phyloP scores from a whole-genome alignment of 2,113 vertebrate genomes.

The Campylorhamphus procurvoides region DNA sequence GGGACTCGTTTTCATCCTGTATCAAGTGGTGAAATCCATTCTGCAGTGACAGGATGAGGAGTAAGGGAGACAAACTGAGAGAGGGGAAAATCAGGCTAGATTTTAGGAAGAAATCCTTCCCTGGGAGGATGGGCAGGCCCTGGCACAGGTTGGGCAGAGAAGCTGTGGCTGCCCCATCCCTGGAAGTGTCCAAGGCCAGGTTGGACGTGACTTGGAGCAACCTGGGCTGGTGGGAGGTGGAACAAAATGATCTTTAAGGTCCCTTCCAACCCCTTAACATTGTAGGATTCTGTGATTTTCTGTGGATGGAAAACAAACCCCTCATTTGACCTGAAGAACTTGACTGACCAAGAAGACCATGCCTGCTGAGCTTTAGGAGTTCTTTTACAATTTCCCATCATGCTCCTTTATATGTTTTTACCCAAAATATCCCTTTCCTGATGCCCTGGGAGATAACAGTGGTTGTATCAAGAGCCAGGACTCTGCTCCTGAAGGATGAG shows the following conservation, averaged over 20 bases:
- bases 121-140: accelerated
- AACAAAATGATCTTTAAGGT: background rate
- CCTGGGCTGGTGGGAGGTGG: background rate
- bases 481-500: background rate
- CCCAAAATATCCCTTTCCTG: background rate
- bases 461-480: background rate
- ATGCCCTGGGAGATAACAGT: background rate
- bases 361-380: background rate
- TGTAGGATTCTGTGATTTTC: background rate
- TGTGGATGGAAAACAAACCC: background rate
- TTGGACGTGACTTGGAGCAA: accelerated
- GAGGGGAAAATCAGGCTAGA: background rate
- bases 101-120: background rate
- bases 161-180: background rate
- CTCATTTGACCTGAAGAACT: background rate
- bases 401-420: background rate
- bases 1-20: background rate
- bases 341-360: background rate
- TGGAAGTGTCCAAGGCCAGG: background rate
- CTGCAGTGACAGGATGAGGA: background rate
- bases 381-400: background rate
- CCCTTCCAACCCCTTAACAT: background rate
- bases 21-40: background rate
- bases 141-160: background rate
- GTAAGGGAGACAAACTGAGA: background rate